These are phyloP conservation scores for Tyrannus savana DNA, from an alignment of 2,113 vertebrate species.

Conservation along the genomic window DNA sequence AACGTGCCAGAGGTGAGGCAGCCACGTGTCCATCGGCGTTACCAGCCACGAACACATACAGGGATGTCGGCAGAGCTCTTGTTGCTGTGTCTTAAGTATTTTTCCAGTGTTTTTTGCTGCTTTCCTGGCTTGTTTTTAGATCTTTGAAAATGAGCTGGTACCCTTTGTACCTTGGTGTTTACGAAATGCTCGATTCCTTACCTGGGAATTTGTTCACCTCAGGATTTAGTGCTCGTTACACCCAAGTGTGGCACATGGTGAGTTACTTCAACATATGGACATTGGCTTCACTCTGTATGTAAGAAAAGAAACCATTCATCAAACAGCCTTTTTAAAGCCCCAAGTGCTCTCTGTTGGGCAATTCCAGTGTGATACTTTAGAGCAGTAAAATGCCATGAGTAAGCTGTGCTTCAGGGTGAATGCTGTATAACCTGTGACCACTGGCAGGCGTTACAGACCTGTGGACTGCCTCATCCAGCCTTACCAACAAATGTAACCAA, in stretches of 20 bases:
- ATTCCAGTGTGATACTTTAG: background rate
- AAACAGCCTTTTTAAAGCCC: constrained; percentile 51
- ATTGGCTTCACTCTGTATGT: background rate
- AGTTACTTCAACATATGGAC: constrained; percentile 47
- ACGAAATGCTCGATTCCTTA: constrained; percentile 46
- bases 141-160: background rate
- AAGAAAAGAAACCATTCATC: constrained; percentile 40
- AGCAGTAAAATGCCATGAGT: background rate
- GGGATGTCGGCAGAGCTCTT: rapidly evolving
- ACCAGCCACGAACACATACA: rapidly evolving
- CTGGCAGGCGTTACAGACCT: background rate
- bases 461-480: background rate
- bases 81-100: background rate
- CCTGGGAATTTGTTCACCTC: constrained; percentile 27
- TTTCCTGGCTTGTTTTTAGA: background rate
- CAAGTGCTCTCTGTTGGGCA: constrained; percentile 48
- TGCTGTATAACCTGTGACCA: background rate
- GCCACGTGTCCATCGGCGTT: rapidly evolving
- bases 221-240: constrained; percentile 23
- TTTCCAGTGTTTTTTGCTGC: background rate
- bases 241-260: background rate
- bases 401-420: background rate
- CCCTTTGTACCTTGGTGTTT: constrained; percentile 13
- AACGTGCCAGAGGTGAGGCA: rapidly evolving
- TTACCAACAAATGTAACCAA: background rate